Evolutionary conservation across 2,797 vertebrate species (phyloP).

Genomic region (Hydrophis major): DNA sequence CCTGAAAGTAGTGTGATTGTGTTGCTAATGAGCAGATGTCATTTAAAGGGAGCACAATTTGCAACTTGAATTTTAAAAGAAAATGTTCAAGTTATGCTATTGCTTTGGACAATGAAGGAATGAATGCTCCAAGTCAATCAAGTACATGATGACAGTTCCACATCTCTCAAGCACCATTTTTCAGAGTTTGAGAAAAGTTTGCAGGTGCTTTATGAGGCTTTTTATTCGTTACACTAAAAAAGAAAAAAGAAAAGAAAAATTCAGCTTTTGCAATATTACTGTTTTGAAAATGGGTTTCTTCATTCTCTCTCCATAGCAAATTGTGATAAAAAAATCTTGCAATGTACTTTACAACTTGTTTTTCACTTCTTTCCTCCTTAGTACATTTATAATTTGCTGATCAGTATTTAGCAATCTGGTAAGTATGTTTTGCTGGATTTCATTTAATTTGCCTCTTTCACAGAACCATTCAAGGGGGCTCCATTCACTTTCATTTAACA

Average conservation of each 20-base stretch:
- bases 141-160: not conserved
- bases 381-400: constrained; percentile 18
- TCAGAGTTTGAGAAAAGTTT: constrained; percentile 7
- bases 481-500: constrained; percentile 30
- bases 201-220: constrained; percentile 27
- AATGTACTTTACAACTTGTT: constrained; percentile 9
- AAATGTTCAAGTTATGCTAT: not conserved
- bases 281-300: not conserved
- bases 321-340: not conserved
- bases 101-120: constrained; percentile 16
- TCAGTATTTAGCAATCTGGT: not conserved
- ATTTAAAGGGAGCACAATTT: constrained; percentile 32
- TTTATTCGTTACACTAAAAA: not conserved
- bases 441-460: constrained; percentile 23
- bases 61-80: constrained; percentile 2
- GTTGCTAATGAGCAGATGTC: constrained; percentile 41
- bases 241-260: not conserved
- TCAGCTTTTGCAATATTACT: not conserved
- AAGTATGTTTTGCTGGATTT: constrained; percentile 11
- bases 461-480: constrained; percentile 5
- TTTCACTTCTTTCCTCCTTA: not conserved
- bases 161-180: constrained; percentile 9
- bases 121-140: constrained; percentile 4
- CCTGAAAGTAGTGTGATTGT: constrained; percentile 23
- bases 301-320: not conserved